Conservation (phyloP, 2,888 invertebrate genomes). For the Oscheius sp. region DNA sequence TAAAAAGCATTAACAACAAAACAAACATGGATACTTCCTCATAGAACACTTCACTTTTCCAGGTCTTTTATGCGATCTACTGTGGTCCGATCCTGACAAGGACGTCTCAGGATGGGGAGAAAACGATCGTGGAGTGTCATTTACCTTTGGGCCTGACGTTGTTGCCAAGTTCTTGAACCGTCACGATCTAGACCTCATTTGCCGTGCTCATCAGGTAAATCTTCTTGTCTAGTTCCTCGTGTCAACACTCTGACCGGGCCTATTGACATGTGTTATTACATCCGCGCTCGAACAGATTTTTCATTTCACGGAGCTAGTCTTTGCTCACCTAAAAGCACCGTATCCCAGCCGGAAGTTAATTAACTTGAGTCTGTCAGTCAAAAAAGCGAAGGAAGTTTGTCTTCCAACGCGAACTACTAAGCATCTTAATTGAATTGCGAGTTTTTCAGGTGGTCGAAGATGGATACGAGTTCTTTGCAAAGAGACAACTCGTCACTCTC, state of each 20-base stretch:
- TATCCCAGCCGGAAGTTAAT: conserved; percentile 5
- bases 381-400: not conserved
- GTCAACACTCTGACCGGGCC: not conserved
- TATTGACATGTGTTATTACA: conserved; percentile 30
- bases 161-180: conserved; percentile 94
- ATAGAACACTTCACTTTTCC: conserved; percentile 71
- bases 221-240: not conserved
- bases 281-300: conserved; percentile 17
- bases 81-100: conserved; percentile 83
- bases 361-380: conserved; percentile 3
- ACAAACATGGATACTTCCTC: too few species aligned
- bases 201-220: conserved; percentile 91
- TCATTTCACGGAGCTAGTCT: not conserved
- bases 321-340: not conserved
- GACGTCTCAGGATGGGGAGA: conserved; percentile 82
- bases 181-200: conserved; percentile 95
- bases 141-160: conserved; percentile 96
- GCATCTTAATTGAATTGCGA: not conserved
- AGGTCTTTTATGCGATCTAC: conserved; percentile 91
- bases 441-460: conserved; percentile 82
- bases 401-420: not conserved
- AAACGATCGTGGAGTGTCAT: conserved; percentile 91
- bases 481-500: conserved; percentile 93
- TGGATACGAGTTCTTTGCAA: conserved; percentile 98
- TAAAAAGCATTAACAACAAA: too few species aligned